Evolutionary conservation across 53 echinoderm and acorn worm genomes (phyloP).

Genomic region (Echinometra lucunter): DNA sequence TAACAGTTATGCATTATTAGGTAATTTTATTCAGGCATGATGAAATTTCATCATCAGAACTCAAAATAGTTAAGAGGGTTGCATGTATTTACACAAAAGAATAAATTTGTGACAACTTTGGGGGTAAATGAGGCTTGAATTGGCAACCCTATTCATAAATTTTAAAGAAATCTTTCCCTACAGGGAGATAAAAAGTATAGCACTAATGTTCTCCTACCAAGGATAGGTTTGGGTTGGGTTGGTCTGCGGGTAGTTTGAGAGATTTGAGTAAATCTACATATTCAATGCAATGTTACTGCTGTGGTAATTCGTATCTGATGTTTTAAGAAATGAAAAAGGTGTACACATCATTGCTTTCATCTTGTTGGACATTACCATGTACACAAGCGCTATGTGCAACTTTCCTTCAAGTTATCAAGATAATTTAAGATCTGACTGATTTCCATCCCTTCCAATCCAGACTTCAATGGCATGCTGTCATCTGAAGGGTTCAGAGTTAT

Average conservation of each 20-base stretch:
- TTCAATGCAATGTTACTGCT: not conserved
- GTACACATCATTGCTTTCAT: slow-evolving; percentile 20
- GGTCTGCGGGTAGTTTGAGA: not conserved
- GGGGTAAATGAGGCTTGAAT: not conserved
- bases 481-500: slow-evolving; percentile 67
- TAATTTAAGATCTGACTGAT: slow-evolving; percentile 41
- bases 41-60: not conserved
- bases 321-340: not conserved
- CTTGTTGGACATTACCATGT: slow-evolving; percentile 7
- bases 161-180: not conserved
- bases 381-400: slow-evolving; percentile 55
- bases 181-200: not conserved
- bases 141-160: not conserved
- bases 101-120: not conserved
- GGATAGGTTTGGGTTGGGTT: not conserved
- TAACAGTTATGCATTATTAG: not conserved
- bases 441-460: slow-evolving; percentile 61
- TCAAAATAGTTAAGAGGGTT: not conserved
- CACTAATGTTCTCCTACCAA: not conserved
- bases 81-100: not conserved
- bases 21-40: not conserved
- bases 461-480: slow-evolving; percentile 34
- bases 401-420: slow-evolving; percentile 65
- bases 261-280: not conserved
- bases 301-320: not conserved